phyloP scores from a whole-genome alignment of 2,113 vertebrate species.

The Camelus bactrianus region DNA sequence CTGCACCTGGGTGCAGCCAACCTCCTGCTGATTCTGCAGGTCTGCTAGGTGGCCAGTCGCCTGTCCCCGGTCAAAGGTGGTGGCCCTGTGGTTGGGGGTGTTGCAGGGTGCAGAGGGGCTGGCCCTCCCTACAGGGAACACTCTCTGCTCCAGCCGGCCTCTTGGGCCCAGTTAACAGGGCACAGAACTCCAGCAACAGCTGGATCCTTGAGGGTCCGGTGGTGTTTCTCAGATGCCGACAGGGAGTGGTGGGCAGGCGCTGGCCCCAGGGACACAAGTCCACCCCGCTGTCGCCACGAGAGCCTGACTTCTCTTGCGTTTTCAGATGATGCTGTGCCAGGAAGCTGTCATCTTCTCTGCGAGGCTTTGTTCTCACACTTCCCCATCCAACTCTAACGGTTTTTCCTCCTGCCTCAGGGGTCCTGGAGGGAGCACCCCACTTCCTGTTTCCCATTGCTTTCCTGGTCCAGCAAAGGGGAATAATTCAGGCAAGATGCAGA shows the following conservation, averaged over 20 bases:
- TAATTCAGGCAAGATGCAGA: background rate
- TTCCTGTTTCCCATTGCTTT: background rate
- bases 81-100: background rate
- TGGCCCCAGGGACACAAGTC: background rate
- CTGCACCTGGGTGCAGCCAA: background rate
- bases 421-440: background rate
- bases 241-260: background rate
- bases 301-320: background rate
- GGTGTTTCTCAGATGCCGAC: background rate
- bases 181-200: background rate
- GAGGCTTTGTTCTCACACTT: background rate
- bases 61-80: background rate
- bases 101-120: background rate
- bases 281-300: background rate
- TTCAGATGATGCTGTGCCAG: background rate
- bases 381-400: background rate
- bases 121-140: fast-evolving
- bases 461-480: background rate
- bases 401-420: background rate
- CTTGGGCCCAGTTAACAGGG: background rate
- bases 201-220: background rate
- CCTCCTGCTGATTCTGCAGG: fast-evolving
- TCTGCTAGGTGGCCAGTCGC: fast-evolving
- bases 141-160: background rate
- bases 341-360: no score